These are phyloP conservation scores for Drosophila borborema DNA, from an alignment of 2,888 invertebrate species.

Conservation along the genomic window DNA sequence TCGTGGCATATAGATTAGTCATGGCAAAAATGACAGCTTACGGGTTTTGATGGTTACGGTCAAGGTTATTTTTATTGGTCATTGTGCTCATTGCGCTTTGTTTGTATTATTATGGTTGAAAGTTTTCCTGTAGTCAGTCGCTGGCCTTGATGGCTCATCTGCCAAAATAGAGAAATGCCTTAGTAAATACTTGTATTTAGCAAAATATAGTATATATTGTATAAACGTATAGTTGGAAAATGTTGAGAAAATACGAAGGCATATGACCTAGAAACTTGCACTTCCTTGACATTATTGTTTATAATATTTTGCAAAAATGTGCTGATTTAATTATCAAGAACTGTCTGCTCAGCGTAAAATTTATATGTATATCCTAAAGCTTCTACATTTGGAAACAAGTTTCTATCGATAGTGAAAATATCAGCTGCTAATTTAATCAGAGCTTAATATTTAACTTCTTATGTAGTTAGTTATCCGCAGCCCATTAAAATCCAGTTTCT, in stretches of 20 bases:
- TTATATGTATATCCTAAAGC: background rate
- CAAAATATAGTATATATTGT: background rate
- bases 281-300: constrained; percentile 22
- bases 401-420: constrained; percentile 39
- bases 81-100: constrained; percentile 32
- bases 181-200: background rate
- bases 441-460: constrained; percentile 2
- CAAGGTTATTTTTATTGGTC: constrained; percentile 42
- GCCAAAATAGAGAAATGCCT: background rate
- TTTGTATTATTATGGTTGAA: constrained; percentile 11
- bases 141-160: constrained; percentile 15
- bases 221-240: background rate
- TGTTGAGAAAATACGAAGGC: background rate
- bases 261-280: constrained; percentile 10
- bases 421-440: constrained; percentile 35
- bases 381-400: constrained; percentile 29
- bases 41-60: constrained; percentile 38
- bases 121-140: constrained; percentile 4
- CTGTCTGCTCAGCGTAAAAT: constrained; percentile 1
- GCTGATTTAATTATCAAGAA: constrained; percentile 7
- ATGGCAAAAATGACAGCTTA: constrained; percentile 9
- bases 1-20: constrained; percentile 1
- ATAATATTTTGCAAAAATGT: background rate
- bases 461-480: constrained; percentile 1
- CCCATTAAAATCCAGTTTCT: constrained; percentile 18